phyloP scores from a whole-genome alignment of 2,888 invertebrate genomes.

The Philereme transversata region DNA sequence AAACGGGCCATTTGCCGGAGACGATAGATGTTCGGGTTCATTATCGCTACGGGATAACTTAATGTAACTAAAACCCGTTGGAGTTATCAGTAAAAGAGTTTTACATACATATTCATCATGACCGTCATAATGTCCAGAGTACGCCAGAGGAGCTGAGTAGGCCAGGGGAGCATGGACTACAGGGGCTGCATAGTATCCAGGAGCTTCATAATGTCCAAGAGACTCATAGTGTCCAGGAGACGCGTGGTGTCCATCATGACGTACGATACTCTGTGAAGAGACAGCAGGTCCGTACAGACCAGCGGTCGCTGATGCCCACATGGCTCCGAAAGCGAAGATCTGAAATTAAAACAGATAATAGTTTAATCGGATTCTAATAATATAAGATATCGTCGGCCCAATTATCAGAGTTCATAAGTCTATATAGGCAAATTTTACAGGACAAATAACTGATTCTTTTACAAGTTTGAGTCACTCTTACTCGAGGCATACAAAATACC shows the following conservation, averaged over 20 bases:
- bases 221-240: constrained; percentile 46
- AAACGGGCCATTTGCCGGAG: too few species aligned
- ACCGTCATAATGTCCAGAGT: constrained; percentile 46
- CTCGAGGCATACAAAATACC: too few species aligned
- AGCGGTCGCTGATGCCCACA: constrained; percentile 74
- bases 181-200: constrained; percentile 44
- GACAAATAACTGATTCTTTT: too few species aligned
- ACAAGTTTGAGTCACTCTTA: too few species aligned
- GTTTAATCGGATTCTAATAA: too few species aligned
- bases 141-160: constrained; percentile 44
- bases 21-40: too few species aligned
- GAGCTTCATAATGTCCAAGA: constrained; percentile 45
- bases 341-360: constrained; percentile 41
- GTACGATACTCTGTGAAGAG: constrained; percentile 70
- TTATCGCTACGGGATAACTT: too few species aligned
- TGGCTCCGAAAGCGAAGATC: constrained; percentile 71
- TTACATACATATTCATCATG: constrained; percentile 63
- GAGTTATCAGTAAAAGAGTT: not conserved
- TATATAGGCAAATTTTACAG: too few species aligned
- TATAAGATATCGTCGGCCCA: too few species aligned
- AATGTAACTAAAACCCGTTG: too few species aligned
- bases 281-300: constrained; percentile 68
- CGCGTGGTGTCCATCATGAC: constrained; percentile 61
- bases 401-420: too few species aligned
- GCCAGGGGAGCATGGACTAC: constrained; percentile 34